These are phyloP conservation scores for Esox masquinongy DNA, from an alignment of 2,797 vertebrate genomes.

Conservation along the genomic window DNA sequence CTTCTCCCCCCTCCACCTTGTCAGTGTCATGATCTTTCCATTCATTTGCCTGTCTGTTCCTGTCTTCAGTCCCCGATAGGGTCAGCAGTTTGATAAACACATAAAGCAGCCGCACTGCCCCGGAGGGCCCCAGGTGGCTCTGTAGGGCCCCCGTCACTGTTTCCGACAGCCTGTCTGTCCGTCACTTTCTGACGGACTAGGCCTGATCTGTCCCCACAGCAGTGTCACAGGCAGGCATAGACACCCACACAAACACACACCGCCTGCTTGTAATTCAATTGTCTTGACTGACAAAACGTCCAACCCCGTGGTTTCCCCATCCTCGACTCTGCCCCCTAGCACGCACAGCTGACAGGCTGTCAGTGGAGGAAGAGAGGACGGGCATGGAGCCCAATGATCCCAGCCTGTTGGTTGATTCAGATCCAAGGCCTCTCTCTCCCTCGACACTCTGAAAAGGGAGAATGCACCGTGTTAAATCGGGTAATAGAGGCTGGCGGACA, in stretches of 20 bases:
- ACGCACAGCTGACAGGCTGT: slow-evolving; percentile 31
- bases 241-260: slow-evolving; percentile 22
- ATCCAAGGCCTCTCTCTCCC: slow-evolving; percentile 17
- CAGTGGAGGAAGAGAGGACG: slow-evolving; percentile 19
- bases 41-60: slow-evolving; percentile 70
- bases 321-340: background rate
- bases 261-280: background rate
- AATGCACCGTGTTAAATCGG: slow-evolving; percentile 62
- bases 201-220: slow-evolving; percentile 15
- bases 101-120: slow-evolving; percentile 62
- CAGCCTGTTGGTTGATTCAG: slow-evolving; percentile 40
- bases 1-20: slow-evolving; percentile 19
- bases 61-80: slow-evolving; percentile 54
- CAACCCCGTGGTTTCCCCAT: background rate
- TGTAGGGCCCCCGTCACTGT: slow-evolving; percentile 40
- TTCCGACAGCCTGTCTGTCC: slow-evolving; percentile 71
- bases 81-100: slow-evolving; percentile 71
- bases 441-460: slow-evolving; percentile 50
- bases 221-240: slow-evolving; percentile 20
- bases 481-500: slow-evolving; percentile 43
- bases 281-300: background rate
- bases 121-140: slow-evolving; percentile 61
- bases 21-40: slow-evolving; percentile 73
- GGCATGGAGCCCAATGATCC: slow-evolving; percentile 43
- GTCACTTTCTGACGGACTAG: slow-evolving; percentile 68